Evolutionary conservation across 1,140 invertebrate genomes (phyloP).

Genomic region (Drosophila pruinosa): DNA sequence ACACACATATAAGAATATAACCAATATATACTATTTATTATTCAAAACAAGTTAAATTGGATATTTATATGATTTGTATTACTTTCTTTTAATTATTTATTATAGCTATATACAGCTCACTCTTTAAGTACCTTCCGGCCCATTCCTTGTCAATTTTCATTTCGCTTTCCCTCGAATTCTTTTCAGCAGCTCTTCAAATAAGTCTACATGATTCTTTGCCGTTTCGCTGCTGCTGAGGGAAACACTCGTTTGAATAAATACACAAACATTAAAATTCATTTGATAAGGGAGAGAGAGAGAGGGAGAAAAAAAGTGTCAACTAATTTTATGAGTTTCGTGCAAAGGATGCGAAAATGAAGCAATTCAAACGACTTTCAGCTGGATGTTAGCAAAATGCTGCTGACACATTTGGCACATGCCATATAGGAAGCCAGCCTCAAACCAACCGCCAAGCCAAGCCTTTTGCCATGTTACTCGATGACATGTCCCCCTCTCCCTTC

Average conservation of each 20-base stretch:
- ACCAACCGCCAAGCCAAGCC: not conserved
- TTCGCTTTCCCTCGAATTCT: not conserved
- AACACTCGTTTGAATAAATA: slow-evolving; percentile 30
- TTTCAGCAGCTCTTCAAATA: not conserved
- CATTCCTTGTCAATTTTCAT: not conserved
- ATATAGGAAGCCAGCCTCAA: slow-evolving; percentile 10
- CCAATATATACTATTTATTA: no score
- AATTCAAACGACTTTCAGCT: slow-evolving; percentile 24
- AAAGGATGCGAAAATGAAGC: slow-evolving; percentile 26
- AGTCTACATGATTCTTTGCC: not conserved
- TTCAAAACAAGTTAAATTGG: no score
- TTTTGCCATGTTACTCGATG: slow-evolving; percentile 15
- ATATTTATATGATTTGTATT: no score
- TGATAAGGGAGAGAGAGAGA: not conserved
- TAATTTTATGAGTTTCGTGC: slow-evolving; percentile 20
- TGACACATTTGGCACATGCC: slow-evolving; percentile 73
- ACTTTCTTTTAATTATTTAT: no score
- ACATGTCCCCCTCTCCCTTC: not conserved
- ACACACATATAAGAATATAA: no score
- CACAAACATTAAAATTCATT: slow-evolving; percentile 29
- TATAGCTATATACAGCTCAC: no score
- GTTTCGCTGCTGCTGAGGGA: not conserved
- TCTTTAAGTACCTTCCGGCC: not conserved
- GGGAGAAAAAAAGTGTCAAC: slow-evolving; percentile 18
- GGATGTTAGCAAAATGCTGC: slow-evolving; percentile 27